Base-by-base conservation (phyloP, 2,888 invertebrate species). In the Habrosyne pyritoides region DNA sequence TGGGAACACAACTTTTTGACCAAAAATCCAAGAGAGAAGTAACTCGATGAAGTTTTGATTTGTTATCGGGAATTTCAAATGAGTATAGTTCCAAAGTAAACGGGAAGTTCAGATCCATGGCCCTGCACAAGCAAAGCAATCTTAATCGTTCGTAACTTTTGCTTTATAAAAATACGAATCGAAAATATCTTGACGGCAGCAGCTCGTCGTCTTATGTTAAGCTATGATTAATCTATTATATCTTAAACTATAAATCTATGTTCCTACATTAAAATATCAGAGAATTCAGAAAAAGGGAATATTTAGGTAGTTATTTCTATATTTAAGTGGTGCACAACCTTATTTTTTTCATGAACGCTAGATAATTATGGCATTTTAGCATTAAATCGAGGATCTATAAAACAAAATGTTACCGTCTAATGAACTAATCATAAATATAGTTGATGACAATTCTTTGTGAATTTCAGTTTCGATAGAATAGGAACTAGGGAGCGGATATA, bases 161-260 rank as follows among this genome's bases (percentile, higher is more conserved):
- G 89, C 87, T 88, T 89, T 91, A 91, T 90, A 91, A 91, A 92
- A 91, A 92, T 90, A 91, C 91, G 90, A 91, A 91, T 92, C 89
- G 89, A 91, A 91, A 92, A 91, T 91, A 91, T 89, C 78, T 88
- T 79, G 89, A 91, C 91, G 87, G 86, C 87, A 79, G 87, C 88
- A 77, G 80, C 42, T 42, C 42, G 87, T 84, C 90, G 82, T 83
- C 87, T 90, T 87, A 89, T 75, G 77, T 85, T 89, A 92, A 91
- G 90, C 92, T 92, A 91, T 85, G 68, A 82, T 88, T 87, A 90
- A 73, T 85, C 87, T 89, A 89, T 81, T 76, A 42, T 42, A 42
- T 71, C 90, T 91, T 91, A 89, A 69, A 72, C 85, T 87, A 87
- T 84, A 69, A 81, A 84, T 88, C 71, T 63, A 66, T 79, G 65